phyloP scores from a whole-genome alignment of 2,888 invertebrate genomes.

The Luperina nickerlii region DNA sequence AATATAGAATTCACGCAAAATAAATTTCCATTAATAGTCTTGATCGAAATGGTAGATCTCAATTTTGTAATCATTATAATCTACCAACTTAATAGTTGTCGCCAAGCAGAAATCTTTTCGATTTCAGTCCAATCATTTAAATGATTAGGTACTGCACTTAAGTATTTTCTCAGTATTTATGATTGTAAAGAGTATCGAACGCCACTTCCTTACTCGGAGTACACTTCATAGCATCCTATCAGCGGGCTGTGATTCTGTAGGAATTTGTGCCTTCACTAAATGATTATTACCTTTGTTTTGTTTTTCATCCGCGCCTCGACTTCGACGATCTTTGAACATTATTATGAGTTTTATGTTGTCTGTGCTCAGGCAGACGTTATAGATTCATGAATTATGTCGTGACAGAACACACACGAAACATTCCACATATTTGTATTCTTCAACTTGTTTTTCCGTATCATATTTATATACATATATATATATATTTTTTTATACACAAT shows the following conservation, averaged over 20 bases:
- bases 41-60: neutral
- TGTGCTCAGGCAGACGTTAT: conserved; percentile 60
- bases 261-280: conserved; percentile 84
- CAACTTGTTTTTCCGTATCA: neutral
- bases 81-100: neutral
- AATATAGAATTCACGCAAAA: neutral
- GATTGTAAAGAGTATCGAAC: conserved; percentile 48
- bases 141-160: neutral
- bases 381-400: conserved; percentile 62
- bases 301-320: conserved; percentile 78
- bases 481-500: no score
- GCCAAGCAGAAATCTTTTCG: neutral
- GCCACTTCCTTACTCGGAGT: conserved; percentile 58
- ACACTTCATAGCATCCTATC: conserved; percentile 76
- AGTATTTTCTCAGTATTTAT: neutral
- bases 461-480: no score
- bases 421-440: conserved; percentile 24
- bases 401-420: conserved; percentile 51
- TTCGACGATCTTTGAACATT: conserved; percentile 80
- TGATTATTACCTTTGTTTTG: conserved; percentile 82
- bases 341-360: conserved; percentile 79
- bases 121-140: neutral
- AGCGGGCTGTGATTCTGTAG: conserved; percentile 78
- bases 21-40: neutral
- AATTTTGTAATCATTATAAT: neutral